Base-by-base conservation (phyloP, 2,113 vertebrate genomes). In the Mustelus asterias region DNA sequence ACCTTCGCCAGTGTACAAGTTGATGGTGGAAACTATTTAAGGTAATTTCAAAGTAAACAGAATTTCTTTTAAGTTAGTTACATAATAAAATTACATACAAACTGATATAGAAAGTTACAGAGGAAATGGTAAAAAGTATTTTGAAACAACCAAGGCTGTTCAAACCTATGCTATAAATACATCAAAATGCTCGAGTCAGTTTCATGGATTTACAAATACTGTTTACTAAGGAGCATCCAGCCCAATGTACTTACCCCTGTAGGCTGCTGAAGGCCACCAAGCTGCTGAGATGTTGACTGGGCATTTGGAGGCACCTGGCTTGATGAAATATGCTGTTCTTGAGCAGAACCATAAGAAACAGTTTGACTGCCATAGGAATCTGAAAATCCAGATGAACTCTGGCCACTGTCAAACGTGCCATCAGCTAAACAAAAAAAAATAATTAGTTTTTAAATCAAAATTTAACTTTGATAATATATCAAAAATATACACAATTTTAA, bases 361-460 rank as follows among this genome's bases (percentile, higher is more conserved):
- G 97, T 97, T 96, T 98, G 98, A 97, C 98, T 97, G 96, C 98
- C 97, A 96, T 98, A 98, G 2, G 98, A 98, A 96, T 98, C 98
- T 0, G 98, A 98, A 96, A 99, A 99, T 95, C 99, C 97, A 0
- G 98, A 99, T 5, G 99, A 99, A 16, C 99, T 98, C 96, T 99
- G 98, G 96, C 99, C 98, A 96, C 98, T 99, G 98, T 99, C 99
- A 97, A 98, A 76, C 0, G 98, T 98, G 14, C 98, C 98, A 95
- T 99, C 99, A 95, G 98, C 99, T 99, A 96, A 44, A 96, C 83
- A 67, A 88, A 26, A 88, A 22, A 20, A 95, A 41, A 83, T n/a
- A 94, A 24, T 0, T 16, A 89, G 54, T 29, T 58, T 89, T 58
- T 9, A 9, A 9, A 90, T 60, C 58, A 54, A 90, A 90, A 90